phyloP scores from a whole-genome alignment of 2,113 vertebrate species.

The Rhagologus leucostigma region DNA sequence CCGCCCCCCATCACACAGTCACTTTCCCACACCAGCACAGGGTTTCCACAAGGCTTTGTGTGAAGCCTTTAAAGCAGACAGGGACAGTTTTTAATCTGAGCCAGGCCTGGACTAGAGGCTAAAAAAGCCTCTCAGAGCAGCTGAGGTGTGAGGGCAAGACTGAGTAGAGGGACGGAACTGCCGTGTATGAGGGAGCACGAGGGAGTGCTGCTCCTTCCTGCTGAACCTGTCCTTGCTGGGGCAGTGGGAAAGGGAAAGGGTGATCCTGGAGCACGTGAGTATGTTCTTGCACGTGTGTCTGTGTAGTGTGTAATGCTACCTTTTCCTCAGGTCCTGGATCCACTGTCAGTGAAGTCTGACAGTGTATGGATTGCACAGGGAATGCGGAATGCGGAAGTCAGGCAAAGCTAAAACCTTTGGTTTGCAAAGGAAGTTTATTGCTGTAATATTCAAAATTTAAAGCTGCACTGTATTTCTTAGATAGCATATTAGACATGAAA shows the following conservation, averaged over 20 bases:
- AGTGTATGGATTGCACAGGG: background rate
- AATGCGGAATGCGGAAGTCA: background rate
- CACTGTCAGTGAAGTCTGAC: background rate
- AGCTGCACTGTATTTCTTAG: background rate
- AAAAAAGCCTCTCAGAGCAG: background rate
- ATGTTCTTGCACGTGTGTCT: background rate
- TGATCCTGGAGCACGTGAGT: background rate
- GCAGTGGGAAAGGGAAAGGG: background rate
- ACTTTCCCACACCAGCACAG: background rate
- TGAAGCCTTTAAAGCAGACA: background rate
- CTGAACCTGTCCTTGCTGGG: background rate
- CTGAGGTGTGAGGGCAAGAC: background rate
- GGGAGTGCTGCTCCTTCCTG: background rate
- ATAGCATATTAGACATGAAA: background rate
- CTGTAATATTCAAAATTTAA: background rate
- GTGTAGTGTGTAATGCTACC: background rate
- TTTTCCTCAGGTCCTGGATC: background rate
- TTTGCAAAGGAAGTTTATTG: background rate
- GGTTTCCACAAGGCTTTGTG: background rate
- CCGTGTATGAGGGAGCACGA: rapidly evolving
- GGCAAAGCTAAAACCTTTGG: background rate
- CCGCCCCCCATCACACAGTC: too few species aligned
- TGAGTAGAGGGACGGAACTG: background rate
- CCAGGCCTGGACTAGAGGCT: background rate
- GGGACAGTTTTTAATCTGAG: background rate